Base-by-base conservation (phyloP, 2,888 invertebrate genomes). In the Drosophila meridiana region DNA sequence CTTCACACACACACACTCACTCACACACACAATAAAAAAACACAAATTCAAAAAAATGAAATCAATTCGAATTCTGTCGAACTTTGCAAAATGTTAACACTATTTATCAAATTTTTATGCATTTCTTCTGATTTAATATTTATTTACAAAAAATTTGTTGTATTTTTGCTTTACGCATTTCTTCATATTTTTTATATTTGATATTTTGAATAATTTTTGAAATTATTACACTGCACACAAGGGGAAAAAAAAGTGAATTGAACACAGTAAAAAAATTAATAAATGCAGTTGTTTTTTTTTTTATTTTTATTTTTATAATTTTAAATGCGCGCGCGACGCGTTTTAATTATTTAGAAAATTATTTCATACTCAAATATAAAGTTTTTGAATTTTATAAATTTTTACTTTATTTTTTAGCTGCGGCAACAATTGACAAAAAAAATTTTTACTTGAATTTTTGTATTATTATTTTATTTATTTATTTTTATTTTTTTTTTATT, bases 291-390 rank as follows among this genome's bases (percentile, higher is more conserved):
- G 26, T 58, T 61, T 66, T 62, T 66, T 62, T 36, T 48, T 3
- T 11, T 34, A 34, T 48, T 36, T 30, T 36, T 26, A 36, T 5
- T 14, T 38, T 34, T 13, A n/a, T 48, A 34, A 48, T 65, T 63
- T 38, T 20, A 20, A n/a, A 13, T 6, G 43, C n/a, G 67, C 81
- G 77, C 77, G 78, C 82, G 78, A 69, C 78, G 82, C 78, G 82
- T 57, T 70, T 65, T 36, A 32, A 38, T 48, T 32, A 60, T 34
- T 20, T 34, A 11, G 7, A 28, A 45, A 42, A 42, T 38, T 34
- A 5, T 36, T 42, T 64, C 53, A 2, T 42, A n/a, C 38, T 48
- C 8, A 40, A 40, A 32, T 62, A 20, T 64, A 8, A 20, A 40
- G 13, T 50, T 75, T 38, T 55, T 60, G 6, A 4, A 26, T 26